Base-by-base conservation (phyloP, 2,888 invertebrate genomes). In the Urechis unicinctus region DNA sequence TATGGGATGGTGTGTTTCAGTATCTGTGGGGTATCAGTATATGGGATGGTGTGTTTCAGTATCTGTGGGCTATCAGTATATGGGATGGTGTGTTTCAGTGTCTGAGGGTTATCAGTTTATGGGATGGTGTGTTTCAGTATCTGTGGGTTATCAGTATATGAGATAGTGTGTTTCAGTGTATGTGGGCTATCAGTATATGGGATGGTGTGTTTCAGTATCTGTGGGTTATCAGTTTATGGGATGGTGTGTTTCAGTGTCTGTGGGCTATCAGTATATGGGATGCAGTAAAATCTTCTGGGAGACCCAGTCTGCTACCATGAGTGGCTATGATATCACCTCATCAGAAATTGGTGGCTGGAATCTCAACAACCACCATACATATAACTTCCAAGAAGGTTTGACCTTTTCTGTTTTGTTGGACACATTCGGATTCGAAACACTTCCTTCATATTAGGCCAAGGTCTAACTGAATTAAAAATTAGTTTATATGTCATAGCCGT, bases 341-440 rank as follows among this genome's bases (percentile, higher is more conserved):
- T 93, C 96, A 0, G 94, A 95, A 75, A 58, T 65, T 21, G 64
- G 64, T n/a, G 60, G 62, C 28, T 65, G 65, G 65, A 65, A 61
- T 36, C 81, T 99, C 53, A 91, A 97, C 76, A 91, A 96, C 61
- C 96, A 97, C 80, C 97, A 99, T 79, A 92, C 94, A 78, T 96
- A 96, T 80, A 97, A 98, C 78, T 94, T 94, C 83, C 91, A 95
- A 73, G 95, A 97, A 82, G 96, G 89, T 88, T 77, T 36, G 48
- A 17, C 9, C 17, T n/a, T 21, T n/a, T 28, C 21, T 9, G 30
- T 9, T 45, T 13, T 41, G 13, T 1, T 44, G 44, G n/a, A n/a
- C n/a, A n/a, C n/a, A n/a, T n/a, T n/a, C n/a, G n/a, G n/a, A n/a
- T n/a, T n/a, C n/a, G n/a, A 13, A 6, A 36, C 6, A 36, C n/a